Evolutionary conservation across 2,113 vertebrate genomes (phyloP).

Genomic region (Tenrec ecaudatus): DNA sequence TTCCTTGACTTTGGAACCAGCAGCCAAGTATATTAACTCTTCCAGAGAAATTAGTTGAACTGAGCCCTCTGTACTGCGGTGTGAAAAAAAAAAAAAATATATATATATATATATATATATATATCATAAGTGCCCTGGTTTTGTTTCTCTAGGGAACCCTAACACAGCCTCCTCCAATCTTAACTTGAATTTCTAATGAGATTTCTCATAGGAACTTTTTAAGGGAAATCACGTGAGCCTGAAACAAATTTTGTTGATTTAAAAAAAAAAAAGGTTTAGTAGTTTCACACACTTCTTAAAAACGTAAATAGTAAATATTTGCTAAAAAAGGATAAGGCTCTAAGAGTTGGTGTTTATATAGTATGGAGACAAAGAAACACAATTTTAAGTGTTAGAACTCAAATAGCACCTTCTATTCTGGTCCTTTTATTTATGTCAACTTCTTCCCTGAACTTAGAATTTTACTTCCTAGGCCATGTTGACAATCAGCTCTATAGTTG

Average conservation of each 20-base stretch:
- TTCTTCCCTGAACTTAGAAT: not conserved
- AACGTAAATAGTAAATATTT: not conserved
- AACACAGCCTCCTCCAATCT: too few relatives aligned
- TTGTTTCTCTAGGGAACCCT: too few relatives aligned
- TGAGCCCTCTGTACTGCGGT: too few relatives aligned
- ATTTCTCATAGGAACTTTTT: not conserved
- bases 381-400: not conserved
- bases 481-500: not conserved
- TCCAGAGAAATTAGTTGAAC: too few relatives aligned
- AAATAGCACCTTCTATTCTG: not conserved
- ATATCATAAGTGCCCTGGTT: too few relatives aligned
- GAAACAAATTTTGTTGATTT: not conserved
- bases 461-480: not conserved
- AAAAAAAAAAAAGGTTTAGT: constrained; percentile 17
- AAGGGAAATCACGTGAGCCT: not conserved
- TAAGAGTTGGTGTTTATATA: not conserved
- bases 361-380: not conserved
- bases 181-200: too few relatives aligned
- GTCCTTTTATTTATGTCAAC: not conserved
- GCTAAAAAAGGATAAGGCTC: not conserved
- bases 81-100: too few relatives aligned
- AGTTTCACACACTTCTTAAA: not conserved
- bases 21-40: too few relatives aligned
- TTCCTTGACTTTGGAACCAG: too few relatives aligned
- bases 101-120: too few relatives aligned